These are phyloP conservation scores for Trichonephila clavipes DNA, from an alignment of 1,140 invertebrate species.

Conservation along the genomic window DNA sequence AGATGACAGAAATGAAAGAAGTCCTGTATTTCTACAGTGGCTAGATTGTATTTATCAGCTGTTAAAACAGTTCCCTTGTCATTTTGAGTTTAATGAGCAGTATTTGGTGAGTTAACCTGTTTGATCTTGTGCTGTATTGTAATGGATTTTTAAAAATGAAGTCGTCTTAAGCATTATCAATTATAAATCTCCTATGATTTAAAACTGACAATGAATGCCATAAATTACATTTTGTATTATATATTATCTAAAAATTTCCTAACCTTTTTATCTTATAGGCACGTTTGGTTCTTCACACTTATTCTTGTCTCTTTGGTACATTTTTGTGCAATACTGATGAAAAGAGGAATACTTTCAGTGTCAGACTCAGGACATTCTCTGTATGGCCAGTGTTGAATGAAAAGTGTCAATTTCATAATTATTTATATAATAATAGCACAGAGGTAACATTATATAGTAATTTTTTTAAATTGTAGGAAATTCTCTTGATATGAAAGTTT, in stretches of 20 bases:
- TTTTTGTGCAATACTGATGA: constrained; percentile 95
- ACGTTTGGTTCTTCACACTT: constrained; percentile 96
- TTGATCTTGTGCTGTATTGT: background rate
- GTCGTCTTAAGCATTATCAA: background rate
- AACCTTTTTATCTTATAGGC: constrained; percentile 85
- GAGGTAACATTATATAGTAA: constrained; percentile 77
- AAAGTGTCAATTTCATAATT: constrained; percentile 89
- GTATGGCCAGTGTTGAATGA: constrained; percentile 87
- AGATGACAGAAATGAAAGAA: constrained; percentile 94
- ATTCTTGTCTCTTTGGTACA: constrained; percentile 97
- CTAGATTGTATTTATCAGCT: constrained; percentile 97
- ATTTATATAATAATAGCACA: constrained; percentile 85
- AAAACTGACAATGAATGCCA: too few species aligned
- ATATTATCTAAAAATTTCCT: constrained; percentile 23
- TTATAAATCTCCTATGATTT: background rate
- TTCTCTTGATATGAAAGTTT: too few species aligned
- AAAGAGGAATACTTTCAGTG: constrained; percentile 86
- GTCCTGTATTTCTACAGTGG: constrained; percentile 99
- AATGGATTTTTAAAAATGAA: background rate
- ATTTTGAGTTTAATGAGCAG: constrained; percentile 96
- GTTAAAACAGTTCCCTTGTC: constrained; percentile 92
- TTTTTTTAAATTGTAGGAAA: too few species aligned
- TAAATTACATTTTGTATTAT: background rate
- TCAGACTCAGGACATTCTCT: constrained; percentile 89
- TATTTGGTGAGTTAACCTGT: constrained; percentile 88